Base-by-base conservation (phyloP, 2,113 vertebrate genomes). In the Dicerorhinus sumatrensis region DNA sequence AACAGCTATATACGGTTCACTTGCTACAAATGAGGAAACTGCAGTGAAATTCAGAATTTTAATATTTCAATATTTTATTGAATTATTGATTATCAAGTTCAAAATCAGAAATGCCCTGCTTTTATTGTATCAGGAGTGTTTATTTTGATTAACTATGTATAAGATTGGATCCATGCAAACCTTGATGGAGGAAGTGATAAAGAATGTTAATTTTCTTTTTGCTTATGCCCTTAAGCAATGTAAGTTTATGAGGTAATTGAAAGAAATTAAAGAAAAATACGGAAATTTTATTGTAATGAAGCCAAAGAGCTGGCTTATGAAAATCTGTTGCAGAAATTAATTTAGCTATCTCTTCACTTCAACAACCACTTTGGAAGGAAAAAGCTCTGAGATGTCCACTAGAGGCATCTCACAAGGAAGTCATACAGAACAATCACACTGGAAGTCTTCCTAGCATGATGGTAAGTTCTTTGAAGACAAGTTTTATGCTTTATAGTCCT, bases 191-290 rank as follows among this genome's bases (percentile, higher is more conserved):
- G 60, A 83, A 84, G 27, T 62, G 48, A 92, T 70, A 89, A 60
- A 79, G 31, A 94, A 85, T 75, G 33, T 76, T 94, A 89, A 81
- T 62, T 69, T 94, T 69, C 36, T 56, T 70, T 96, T 92, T 80
- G 48, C 21, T 83, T 65, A 63, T 94, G 29, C 48, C 60, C 42
- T 91, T 85, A 76, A 85, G 63, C 51, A 70, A 70, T 70, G 42
- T 92, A 67, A 93, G n/a, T 85, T 84, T 89, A 94, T 89, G 60
- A 65, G 33, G n/a, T 96, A 94, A 80, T 84, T 84, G 29, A 91
- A 77, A 65, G 9, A 96, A 94, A 89, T 70, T 85, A 89, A 92
- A 89, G 25, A 23, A 84, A 96, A 96, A 70, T 85, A 94, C 58
- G 58, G 33, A 73, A 70, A 92, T 81, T 86, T 96, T 48, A 48